Conservation (phyloP, 2,888 invertebrate species). For the Sphaerophoria taeniata region DNA sequence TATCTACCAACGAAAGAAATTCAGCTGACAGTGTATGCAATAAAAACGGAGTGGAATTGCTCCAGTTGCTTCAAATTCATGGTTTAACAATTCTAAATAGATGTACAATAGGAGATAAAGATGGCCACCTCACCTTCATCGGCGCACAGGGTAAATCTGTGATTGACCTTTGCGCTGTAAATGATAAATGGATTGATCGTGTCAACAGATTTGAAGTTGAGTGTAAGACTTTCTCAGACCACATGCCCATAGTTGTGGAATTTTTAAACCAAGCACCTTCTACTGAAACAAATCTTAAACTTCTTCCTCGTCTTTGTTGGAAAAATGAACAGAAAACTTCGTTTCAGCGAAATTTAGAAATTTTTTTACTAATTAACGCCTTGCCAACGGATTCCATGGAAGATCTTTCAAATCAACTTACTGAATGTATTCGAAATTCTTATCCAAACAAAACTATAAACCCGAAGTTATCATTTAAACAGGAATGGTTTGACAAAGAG, state of each 20-base stretch:
- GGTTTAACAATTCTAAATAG: background rate
- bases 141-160: background rate
- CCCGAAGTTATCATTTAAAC: too few relatives aligned
- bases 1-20: background rate
- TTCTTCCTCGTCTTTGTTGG: background rate
- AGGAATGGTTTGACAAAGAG: too few relatives aligned
- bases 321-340: background rate
- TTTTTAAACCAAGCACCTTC: background rate
- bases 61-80: background rate
- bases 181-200: background rate
- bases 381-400: too few relatives aligned
- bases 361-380: too few relatives aligned
- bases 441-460: too few relatives aligned
- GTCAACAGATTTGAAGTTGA: background rate
- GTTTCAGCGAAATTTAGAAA: background rate
- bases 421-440: too few relatives aligned
- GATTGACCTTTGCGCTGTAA: background rate
- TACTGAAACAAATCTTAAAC: background rate
- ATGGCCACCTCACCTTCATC: background rate
- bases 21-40: background rate
- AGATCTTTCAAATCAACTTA: too few relatives aligned
- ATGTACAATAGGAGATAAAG: slow-evolving; percentile 1
- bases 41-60: slow-evolving; percentile 13
- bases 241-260: slow-evolving; percentile 4
- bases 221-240: background rate